Base-by-base conservation (phyloP, 2,888 invertebrate species). In the Dynastes grantii region DNA sequence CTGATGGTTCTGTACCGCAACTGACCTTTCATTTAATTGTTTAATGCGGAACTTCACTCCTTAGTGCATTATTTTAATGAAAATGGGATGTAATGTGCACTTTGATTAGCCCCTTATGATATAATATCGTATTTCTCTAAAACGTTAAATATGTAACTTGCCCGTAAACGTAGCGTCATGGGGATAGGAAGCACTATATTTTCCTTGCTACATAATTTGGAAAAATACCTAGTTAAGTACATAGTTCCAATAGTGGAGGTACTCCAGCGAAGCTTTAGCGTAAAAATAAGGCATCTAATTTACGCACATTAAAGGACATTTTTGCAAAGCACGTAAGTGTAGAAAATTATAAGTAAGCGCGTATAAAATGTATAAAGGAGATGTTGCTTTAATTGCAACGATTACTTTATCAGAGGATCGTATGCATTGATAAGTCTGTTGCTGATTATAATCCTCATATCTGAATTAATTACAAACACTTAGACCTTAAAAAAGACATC, bases 1-100 rank as follows among this genome's bases (percentile, higher is more conserved):
- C 68, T 51, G 61, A 61, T 61, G 29, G 40, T 29, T 63, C 58
- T 75, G 73, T 29, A 68, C 22, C 51, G 22, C 49, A 37, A 29
- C 61, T 75, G 73, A 75, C 73, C 73, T 61, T 63, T 75, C 73
- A 27, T 75, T 63, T 75, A 75, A 75, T 75, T 75, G 49, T 75
- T 75, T 75, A 75, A 75, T 63, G 73, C 73, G 73, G 63, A 75
- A 75, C 73, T 75, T 75, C 58, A 16, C 73, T 75, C 45, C 61
- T 75, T 40, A 22, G 45, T 45, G 58, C 73, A 45, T 75, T 61
- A 75, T 51, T 75, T 61, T 75, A 75, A 75, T 75, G 73, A 75
- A 61, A 75, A 61, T 75, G 49, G 58, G 61, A 61, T 63, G 45
- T 75, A 75, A 75, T 63, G 40, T 49, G 73, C 61, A 61, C 73